A percentile compares a stretch with the other conserved stretches of the same genome.
Conservation (phyloP, 2,797 vertebrate species). For the Avahi laniger region DNA sequence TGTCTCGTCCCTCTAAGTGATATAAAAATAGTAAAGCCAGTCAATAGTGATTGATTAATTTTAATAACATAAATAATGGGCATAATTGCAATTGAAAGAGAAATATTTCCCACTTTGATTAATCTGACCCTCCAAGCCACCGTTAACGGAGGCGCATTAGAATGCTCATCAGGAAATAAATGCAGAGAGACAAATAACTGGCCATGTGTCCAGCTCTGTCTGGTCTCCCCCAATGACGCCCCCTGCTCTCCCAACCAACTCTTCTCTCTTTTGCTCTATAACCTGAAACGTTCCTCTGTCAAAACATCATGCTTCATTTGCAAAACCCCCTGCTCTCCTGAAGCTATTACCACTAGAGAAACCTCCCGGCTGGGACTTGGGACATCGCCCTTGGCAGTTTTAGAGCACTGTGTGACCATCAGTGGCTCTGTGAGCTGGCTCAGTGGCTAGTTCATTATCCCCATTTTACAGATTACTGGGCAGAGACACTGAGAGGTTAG, state of each 20-base stretch:
- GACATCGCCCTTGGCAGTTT: neutral
- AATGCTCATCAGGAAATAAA: slow-evolving; percentile 79
- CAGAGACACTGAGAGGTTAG: neutral
- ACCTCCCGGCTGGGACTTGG: neutral
- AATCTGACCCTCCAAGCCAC: slow-evolving; percentile 79
- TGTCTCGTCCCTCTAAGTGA: neutral
- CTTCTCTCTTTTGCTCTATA: neutral
- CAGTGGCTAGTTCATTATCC: neutral
- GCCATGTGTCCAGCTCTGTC: neutral
- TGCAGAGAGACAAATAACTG: slow-evolving; percentile 2
- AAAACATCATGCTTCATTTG: neutral
- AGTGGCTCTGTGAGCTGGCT: neutral
- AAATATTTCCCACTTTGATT: slow-evolving; percentile 79
- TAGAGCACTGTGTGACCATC: neutral
- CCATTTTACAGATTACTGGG: neutral
- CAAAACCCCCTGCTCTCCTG: neutral
- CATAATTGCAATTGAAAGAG: slow-evolving; percentile 64
- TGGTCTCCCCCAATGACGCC: neutral
- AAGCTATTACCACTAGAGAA: neutral
- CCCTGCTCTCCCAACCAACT: neutral
- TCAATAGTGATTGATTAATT: slow-evolving; percentile 72
- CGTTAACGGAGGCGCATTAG: slow-evolving; percentile 60
- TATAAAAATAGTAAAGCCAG: slow-evolving; percentile 61
- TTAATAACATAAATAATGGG: slow-evolving; percentile 68
- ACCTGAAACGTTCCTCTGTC: neutral